These are phyloP conservation scores for Anniella stebbinsi DNA, from an alignment of 2,797 vertebrate species.

Conservation along the genomic window DNA sequence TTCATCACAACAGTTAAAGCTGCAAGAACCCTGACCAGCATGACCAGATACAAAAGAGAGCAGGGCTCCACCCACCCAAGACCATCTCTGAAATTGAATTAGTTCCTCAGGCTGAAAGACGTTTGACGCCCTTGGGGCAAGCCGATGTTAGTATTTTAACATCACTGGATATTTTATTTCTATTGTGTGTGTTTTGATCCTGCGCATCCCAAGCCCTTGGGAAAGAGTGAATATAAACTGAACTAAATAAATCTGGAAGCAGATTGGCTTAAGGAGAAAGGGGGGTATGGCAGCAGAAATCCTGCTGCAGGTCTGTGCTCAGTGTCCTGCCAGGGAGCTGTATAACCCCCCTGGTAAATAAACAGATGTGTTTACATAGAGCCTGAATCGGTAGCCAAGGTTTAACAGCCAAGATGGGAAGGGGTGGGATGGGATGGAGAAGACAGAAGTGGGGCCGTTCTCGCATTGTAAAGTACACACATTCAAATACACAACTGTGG, in stretches of 20 bases:
- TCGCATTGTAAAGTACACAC: not conserved
- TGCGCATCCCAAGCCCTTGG: not conserved
- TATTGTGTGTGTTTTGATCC: not conserved
- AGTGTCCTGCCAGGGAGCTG: not conserved
- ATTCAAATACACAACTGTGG: not conserved
- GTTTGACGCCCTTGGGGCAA: not conserved
- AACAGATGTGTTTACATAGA: no score
- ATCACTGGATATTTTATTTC: not conserved
- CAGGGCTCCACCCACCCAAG: no score
- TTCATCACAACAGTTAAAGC: no score
- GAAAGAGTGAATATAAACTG: not conserved
- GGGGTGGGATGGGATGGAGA: not conserved
- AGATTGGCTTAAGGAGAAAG: not conserved
- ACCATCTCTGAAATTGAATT: no score
- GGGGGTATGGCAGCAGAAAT: not conserved
- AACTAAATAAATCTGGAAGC: not conserved
- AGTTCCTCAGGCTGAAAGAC: no score
- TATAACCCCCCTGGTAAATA: not conserved
- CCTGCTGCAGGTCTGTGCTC: not conserved
- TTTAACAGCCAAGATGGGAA: not conserved
- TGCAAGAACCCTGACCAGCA: no score
- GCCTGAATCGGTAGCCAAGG: not conserved
- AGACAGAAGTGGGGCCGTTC: not conserved
- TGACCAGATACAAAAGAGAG: no score
- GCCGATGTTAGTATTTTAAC: not conserved